Evolutionary conservation across 2,888 invertebrate species (phyloP).

Genomic region (Drosophila tripunctata): DNA sequence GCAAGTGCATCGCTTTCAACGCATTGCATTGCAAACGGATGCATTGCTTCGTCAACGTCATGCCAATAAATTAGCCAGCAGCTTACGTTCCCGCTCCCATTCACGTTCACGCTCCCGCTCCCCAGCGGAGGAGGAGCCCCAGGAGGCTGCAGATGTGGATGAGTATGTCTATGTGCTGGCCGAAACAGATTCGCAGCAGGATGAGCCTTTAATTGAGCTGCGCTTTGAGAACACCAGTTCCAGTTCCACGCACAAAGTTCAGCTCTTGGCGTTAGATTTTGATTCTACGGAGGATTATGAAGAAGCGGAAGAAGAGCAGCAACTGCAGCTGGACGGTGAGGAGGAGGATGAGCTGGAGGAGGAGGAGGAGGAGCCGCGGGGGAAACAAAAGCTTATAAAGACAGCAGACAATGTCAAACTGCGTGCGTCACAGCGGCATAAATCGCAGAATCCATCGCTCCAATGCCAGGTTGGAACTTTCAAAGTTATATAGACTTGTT

Average conservation of each 20-base stretch:
- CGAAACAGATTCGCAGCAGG: constrained; percentile 9
- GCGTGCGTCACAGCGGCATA: constrained; percentile 13
- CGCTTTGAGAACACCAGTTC: constrained; percentile 12
- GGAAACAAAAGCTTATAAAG: not conserved
- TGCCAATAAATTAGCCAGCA: not conserved
- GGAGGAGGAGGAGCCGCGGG: not conserved
- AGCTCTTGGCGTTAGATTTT: constrained; percentile 22
- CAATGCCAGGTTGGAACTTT: constrained; percentile 68
- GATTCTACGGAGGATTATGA: constrained; percentile 15
- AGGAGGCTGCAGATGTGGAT: too few relatives aligned
- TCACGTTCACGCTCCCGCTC: not conserved
- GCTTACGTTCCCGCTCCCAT: not conserved
- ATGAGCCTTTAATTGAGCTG: constrained; percentile 23
- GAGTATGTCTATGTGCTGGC: constrained; percentile 40
- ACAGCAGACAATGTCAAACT: not conserved
- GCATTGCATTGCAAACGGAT: constrained; percentile 73
- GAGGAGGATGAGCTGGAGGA: not conserved
- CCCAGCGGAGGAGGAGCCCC: not conserved
- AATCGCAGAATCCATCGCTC: constrained; percentile 59
- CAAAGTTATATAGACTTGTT: too few relatives aligned
- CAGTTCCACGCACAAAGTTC: constrained; percentile 5
- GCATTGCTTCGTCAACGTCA: constrained; percentile 63
- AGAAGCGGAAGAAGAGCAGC: not conserved
- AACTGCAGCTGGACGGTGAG: too few relatives aligned
- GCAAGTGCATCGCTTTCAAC: constrained; percentile 73